A percentile compares a stretch with the other conserved stretches of the same genome.
These are phyloP conservation scores for Chanos chanos DNA, from an alignment of 2,797 vertebrate species.

Conservation along the genomic window DNA sequence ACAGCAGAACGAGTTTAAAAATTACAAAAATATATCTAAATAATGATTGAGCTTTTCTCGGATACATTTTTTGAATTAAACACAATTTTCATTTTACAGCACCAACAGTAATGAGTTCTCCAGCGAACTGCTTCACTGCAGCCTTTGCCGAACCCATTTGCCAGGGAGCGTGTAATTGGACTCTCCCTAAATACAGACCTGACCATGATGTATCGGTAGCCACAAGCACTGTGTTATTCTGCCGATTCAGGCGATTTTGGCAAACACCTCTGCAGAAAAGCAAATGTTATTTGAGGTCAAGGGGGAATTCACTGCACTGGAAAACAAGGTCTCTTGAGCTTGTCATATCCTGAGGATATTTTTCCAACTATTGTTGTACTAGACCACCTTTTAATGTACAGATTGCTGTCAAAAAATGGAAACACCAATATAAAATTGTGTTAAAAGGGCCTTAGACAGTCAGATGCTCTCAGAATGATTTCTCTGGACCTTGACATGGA, in stretches of 20 bases:
- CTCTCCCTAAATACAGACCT: constrained; percentile 28
- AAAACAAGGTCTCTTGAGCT: constrained; percentile 20
- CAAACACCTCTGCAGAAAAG: constrained; percentile 39
- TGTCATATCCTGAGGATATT: constrained; percentile 32
- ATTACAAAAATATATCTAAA: too few species aligned
- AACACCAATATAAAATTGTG: too few species aligned
- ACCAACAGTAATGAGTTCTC: background rate
- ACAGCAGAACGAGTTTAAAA: too few species aligned
- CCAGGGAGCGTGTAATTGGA: constrained; percentile 10
- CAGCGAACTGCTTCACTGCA: constrained; percentile 6
- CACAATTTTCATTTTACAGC: background rate
- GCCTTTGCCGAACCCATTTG: background rate
- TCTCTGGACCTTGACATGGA: too few species aligned
- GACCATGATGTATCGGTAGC: constrained; percentile 29
- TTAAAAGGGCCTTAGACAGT: too few species aligned
- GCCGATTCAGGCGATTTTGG: constrained; percentile 23
- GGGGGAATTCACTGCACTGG: constrained; percentile 16
- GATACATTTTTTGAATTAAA: background rate
- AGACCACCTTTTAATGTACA: too few species aligned
- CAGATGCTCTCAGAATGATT: too few species aligned
- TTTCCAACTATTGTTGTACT: too few species aligned
- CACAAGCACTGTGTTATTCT: constrained; percentile 25
- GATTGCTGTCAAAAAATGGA: too few species aligned
- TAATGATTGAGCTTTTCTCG: too few species aligned
- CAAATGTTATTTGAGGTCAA: constrained; percentile 23